Percentiles rank a stretch among this genome's conserved stretches.
phyloP scores from a whole-genome alignment of 2,888 invertebrate species.

The Furcula furcula region DNA sequence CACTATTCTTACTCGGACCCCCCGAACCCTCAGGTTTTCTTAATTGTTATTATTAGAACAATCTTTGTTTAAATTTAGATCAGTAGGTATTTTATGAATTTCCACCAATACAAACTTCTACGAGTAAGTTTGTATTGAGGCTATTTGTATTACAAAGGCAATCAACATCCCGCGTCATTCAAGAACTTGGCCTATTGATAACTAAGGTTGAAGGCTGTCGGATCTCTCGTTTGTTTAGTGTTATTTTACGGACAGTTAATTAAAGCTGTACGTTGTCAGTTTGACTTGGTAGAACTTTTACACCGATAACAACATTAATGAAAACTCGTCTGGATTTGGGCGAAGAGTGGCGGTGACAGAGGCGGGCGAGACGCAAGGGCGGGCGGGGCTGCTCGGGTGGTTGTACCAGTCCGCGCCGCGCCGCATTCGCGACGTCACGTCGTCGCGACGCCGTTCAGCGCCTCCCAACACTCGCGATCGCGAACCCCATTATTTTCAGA shows the following conservation, averaged over 20 bases:
- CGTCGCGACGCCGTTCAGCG: conserved; percentile 35
- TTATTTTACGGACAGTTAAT: conserved; percentile 76
- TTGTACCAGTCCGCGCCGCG: conserved; percentile 63
- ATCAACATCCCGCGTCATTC: conserved; percentile 37
- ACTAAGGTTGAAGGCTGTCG: conserved; percentile 40
- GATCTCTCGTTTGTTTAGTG: conserved; percentile 51
- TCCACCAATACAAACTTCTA: conserved; percentile 3
- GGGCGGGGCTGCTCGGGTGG: conserved; percentile 55
- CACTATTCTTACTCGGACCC: too few species aligned
- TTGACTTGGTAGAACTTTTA: conserved; percentile 72
- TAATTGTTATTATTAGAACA: too few species aligned
- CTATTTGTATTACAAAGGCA: conserved; percentile 39
- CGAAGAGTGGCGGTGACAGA: conserved; percentile 66
- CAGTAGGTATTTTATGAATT: not conserved
- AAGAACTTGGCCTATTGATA: conserved; percentile 41
- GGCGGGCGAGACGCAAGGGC: conserved; percentile 49
- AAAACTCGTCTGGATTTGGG: conserved; percentile 76
- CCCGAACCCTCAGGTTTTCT: too few species aligned
- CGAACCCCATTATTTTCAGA: conserved; percentile 33
- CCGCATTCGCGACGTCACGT: conserved; percentile 56
- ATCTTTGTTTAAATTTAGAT: too few species aligned
- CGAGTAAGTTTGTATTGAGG: conserved; percentile 13
- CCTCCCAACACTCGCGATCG: conserved; percentile 42
- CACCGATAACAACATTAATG: conserved; percentile 79
- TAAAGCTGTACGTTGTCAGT: conserved; percentile 67